Conservation (phyloP, 2,113 vertebrate species). For the Dasyprocta punctata region DNA sequence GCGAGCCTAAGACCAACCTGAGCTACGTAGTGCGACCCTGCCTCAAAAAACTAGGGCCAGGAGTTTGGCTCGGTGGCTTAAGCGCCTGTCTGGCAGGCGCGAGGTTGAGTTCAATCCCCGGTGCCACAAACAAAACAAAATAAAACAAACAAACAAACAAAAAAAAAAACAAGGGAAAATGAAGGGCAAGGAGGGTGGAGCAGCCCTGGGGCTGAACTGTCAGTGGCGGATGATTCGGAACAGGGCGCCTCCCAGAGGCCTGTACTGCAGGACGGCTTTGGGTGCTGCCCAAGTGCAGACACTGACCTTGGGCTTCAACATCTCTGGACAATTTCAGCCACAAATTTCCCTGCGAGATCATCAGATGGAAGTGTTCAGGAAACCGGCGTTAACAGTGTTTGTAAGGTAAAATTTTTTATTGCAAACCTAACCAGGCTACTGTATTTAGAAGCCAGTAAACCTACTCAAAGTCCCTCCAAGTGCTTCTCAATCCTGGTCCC, state of each 20-base stretch:
- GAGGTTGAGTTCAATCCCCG: too few species aligned
- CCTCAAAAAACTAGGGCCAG: too few species aligned
- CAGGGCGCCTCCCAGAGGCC: background rate
- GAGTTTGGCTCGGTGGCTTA: too few species aligned
- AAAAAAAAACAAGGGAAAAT: fast-evolving
- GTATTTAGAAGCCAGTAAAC: background rate
- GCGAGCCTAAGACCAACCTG: too few species aligned
- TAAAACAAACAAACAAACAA: too few species aligned
- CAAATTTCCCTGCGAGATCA: background rate
- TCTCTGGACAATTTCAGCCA: background rate
- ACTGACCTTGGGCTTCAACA: background rate
- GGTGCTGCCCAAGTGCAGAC: background rate
- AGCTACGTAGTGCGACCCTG: too few species aligned
- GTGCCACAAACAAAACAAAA: too few species aligned
- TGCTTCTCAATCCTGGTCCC: background rate
- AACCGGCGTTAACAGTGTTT: background rate
- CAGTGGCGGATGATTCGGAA: background rate
- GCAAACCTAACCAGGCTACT: background rate
- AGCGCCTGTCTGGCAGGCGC: too few species aligned
- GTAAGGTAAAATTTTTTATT: background rate
- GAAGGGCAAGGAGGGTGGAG: background rate
- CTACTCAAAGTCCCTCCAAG: background rate
- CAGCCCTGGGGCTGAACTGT: too few species aligned
- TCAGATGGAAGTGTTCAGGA: background rate
- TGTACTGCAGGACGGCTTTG: background rate